A percentile compares a stretch with the other conserved stretches of the same genome.
phyloP scores from a whole-genome alignment of 2,113 vertebrate genomes.

The Asarcornis scutulata region DNA sequence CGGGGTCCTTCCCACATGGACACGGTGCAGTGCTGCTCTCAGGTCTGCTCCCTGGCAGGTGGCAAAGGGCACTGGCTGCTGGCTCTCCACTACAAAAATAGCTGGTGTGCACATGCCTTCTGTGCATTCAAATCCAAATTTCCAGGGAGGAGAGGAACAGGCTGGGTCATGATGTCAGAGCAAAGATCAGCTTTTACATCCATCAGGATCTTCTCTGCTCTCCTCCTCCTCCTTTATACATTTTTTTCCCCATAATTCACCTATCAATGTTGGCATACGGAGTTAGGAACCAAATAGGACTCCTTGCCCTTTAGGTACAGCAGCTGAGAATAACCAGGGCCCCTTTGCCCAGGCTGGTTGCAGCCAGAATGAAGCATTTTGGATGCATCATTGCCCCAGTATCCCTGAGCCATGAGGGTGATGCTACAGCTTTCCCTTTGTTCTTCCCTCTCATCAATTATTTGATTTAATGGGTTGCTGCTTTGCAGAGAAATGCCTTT shows the following conservation, averaged over 20 bases:
- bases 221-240: not conserved
- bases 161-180: not conserved
- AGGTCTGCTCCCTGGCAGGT: not conserved
- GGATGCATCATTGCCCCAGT: not conserved
- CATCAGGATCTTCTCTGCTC: not conserved
- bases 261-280: rapidly evolving
- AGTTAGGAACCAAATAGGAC: not conserved
- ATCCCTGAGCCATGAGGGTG: rapidly evolving
- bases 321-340: not conserved
- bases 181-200: slow-evolving; percentile 21
- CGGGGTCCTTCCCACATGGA: rapidly evolving
- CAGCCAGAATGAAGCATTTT: not conserved
- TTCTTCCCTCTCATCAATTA: not conserved
- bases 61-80: not conserved
- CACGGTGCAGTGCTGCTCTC: rapidly evolving
- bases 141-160: not conserved
- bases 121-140: not conserved
- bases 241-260: not conserved
- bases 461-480: not conserved
- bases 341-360: not conserved
- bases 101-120: not conserved
- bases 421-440: not conserved
- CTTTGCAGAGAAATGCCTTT: not conserved
- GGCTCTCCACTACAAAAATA: not conserved
- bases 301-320: not conserved